Base-by-base conservation (phyloP, 2,113 vertebrate genomes). In the Arizona elegans region DNA sequence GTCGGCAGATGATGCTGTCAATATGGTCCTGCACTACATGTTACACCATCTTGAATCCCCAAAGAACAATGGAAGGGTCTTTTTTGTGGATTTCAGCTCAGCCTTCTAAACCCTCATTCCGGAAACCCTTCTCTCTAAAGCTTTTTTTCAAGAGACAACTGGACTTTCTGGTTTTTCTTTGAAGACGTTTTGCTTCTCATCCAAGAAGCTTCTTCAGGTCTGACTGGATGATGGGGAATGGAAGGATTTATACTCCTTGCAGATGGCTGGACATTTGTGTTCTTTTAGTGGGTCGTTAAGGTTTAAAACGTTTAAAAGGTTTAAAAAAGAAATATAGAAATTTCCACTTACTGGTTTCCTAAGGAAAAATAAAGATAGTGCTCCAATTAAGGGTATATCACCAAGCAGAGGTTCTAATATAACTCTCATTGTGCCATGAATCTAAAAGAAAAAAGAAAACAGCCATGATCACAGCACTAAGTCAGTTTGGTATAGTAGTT, bases 331-430 rank as follows among this genome's bases (percentile, higher is more conserved):
- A 56, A 54, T 75, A 9, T n/a, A 65, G 56, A 15, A 47, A 88
- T 92, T 87, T 92, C 86, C 87, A 97, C 98, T 99, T 96, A 99
- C 99, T 5, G 99, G 99, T 94, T 99, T 99, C 95, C 99, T 98
- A 91, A 99, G 98, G 97, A 99, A 99, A 95, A 99, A 99, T 95
- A 99, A 92, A 0, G 99, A 99, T 43, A 99, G 90, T 4, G 99
- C 99, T 95, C 99, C 99, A 93, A 99, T 96, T 90, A 99, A 97
- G 56, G 99, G 99, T 98, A 99, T 98, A 97, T 99, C 99, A 93
- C 99, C 99, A 92, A 99, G 98, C 92, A 99, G 92, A 0, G 99
- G 99, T 94, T 99, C 99, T 98, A 99, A 98, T 95, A 99, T 98
- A 94, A 99, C 99, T 5, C 99, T 97, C 98, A 99, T 96, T 9